Conservation (phyloP, 1,140 invertebrate genomes). For the Tachypleus tridentatus region DNA sequence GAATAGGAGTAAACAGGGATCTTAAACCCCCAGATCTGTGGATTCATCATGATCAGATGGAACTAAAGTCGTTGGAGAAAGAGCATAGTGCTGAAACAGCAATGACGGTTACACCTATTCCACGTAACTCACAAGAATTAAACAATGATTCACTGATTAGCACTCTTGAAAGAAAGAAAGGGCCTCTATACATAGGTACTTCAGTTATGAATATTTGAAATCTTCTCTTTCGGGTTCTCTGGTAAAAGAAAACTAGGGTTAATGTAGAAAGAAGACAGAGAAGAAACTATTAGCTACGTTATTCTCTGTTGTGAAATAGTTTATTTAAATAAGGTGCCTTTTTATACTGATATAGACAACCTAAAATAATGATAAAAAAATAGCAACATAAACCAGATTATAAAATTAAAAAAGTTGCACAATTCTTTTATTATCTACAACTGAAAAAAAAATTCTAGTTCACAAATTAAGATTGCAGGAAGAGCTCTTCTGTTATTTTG, state of each 20-base stretch:
- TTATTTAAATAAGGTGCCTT: too few relatives aligned
- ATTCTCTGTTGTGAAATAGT: slow-evolving; percentile 14
- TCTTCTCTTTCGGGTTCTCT: background rate
- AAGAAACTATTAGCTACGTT: slow-evolving; percentile 15
- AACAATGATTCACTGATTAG: slow-evolving; percentile 48
- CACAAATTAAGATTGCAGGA: too few relatives aligned
- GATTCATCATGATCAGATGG: slow-evolving; percentile 97
- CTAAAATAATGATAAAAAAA: too few relatives aligned
- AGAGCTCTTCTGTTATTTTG: too few relatives aligned
- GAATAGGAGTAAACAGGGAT: slow-evolving; percentile 38
- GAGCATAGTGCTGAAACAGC: slow-evolving; percentile 38
- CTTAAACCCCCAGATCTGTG: slow-evolving; percentile 92
- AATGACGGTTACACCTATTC: slow-evolving; percentile 24
- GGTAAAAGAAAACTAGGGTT: background rate
- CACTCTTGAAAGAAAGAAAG: slow-evolving; percentile 57
- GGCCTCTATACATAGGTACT: slow-evolving; percentile 54
- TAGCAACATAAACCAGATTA: too few relatives aligned
- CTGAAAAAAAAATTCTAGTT: too few relatives aligned
- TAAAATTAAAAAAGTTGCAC: too few relatives aligned
- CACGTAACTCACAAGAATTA: slow-evolving; percentile 43
- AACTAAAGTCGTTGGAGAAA: slow-evolving; percentile 51
- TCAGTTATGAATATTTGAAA: background rate
- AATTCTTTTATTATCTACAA: too few relatives aligned
- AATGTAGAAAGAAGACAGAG: slow-evolving; percentile 15
- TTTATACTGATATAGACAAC: too few relatives aligned